phyloP scores from a whole-genome alignment of 2,888 invertebrate genomes.

The Marasmarcha lunaedactyla region DNA sequence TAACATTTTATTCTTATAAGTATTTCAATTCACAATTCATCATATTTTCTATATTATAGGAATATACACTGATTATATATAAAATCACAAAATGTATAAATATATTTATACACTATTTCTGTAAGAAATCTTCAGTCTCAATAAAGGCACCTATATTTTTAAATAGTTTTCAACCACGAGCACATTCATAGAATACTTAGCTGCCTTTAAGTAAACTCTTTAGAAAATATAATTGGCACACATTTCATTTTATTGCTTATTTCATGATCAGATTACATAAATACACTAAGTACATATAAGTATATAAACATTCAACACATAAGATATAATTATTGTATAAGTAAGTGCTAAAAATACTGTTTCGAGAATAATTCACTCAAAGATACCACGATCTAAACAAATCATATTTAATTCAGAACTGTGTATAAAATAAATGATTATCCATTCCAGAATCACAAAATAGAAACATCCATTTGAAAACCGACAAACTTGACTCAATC shows the following conservation, averaged over 20 bases:
- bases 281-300: too few relatives aligned
- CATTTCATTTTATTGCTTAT: constrained; percentile 16
- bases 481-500: not conserved
- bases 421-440: not conserved
- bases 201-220: constrained; percentile 16
- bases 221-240: constrained; percentile 17
- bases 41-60: too few relatives aligned
- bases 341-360: too few relatives aligned
- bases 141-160: constrained; percentile 41
- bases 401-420: not conserved
- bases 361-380: not conserved
- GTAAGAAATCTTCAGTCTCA: constrained; percentile 8
- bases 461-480: constrained; percentile 1
- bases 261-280: not conserved
- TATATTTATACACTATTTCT: not conserved
- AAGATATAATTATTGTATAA: too few relatives aligned
- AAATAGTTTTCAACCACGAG: too few relatives aligned
- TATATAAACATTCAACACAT: too few relatives aligned
- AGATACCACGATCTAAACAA: not conserved
- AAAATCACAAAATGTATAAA: too few relatives aligned
- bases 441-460: not conserved
- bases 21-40: not conserved
- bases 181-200: constrained; percentile 10
- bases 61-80: too few relatives aligned
- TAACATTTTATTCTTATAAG: constrained; percentile 8